These are phyloP conservation scores for Holocentrus rufus DNA, from an alignment of 2,797 vertebrate genomes.

Conservation along the genomic window DNA sequence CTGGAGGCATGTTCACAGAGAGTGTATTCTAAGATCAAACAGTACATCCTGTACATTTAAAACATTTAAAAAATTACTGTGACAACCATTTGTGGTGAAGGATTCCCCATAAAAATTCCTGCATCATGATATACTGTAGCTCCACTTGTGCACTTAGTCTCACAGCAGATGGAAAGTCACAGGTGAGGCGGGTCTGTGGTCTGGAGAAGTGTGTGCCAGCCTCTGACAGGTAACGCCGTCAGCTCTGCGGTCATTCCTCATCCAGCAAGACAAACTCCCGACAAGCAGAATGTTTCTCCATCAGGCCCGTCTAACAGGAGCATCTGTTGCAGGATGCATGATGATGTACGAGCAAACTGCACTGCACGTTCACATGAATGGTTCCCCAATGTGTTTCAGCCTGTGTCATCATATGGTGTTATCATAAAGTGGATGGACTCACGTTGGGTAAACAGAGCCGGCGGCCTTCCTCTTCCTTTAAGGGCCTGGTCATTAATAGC, in stretches of 20 bases:
- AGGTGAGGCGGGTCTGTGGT: conserved; percentile 30
- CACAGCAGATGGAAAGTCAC: conserved; percentile 27
- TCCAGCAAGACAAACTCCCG: conserved; percentile 52
- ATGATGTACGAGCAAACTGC: conserved; percentile 69
- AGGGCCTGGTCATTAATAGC: conserved; percentile 10
- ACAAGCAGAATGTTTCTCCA: conserved; percentile 60
- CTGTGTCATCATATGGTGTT: conserved; percentile 47
- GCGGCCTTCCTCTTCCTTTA: conserved; percentile 24
- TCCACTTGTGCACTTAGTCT: conserved; percentile 18
- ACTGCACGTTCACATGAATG: conserved; percentile 47
- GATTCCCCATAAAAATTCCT: conserved; percentile 9
- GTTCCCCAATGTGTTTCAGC: conserved; percentile 42
- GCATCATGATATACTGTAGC: conserved; percentile 6
- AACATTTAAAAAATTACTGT: not conserved
- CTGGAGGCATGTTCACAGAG: no score
- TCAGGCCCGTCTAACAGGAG: conserved; percentile 53
- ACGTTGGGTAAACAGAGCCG: conserved; percentile 2
- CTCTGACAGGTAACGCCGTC: conserved; percentile 52
- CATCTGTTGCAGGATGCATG: conserved; percentile 56
- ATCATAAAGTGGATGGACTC: conserved; percentile 55
- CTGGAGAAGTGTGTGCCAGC: conserved; percentile 15
- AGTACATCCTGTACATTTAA: no score
- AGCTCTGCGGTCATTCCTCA: conserved; percentile 59
- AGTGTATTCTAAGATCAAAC: no score
- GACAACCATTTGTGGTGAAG: no score